Evolutionary conservation across 2,113 vertebrate species (phyloP).

Genomic region (Tenebrosternarchus preto): DNA sequence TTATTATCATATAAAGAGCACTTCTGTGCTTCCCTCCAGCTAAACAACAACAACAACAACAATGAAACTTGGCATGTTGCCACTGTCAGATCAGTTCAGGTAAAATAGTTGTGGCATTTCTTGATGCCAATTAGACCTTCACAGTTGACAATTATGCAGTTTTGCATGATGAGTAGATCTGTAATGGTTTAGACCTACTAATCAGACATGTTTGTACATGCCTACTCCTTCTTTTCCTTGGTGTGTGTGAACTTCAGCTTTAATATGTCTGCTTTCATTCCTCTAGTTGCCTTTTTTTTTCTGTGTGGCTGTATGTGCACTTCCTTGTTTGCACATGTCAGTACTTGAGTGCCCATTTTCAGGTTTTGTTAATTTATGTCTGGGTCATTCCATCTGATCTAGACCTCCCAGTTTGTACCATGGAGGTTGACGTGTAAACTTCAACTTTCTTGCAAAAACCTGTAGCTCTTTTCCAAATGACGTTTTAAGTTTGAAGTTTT

Average conservation of each 20-base stretch:
- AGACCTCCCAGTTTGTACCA: too few species aligned
- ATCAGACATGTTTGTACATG: conserved; percentile 30
- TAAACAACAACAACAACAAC: conserved; percentile 6
- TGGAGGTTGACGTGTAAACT: too few species aligned
- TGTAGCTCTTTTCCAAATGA: too few species aligned
- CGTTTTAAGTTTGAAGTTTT: too few species aligned
- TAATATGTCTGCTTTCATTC: background rate
- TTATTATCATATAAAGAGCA: conserved; percentile 26
- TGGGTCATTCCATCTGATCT: too few species aligned
- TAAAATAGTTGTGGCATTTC: conserved; percentile 29
- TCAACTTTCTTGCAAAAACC: too few species aligned
- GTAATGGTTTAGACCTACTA: conserved; percentile 16
- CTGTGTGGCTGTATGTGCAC: background rate
- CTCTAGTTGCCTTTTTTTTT: background rate
- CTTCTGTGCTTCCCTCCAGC: conserved; percentile 16
- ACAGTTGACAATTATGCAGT: conserved; percentile 34
- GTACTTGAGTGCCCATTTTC: background rate
- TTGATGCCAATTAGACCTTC: conserved; percentile 36
- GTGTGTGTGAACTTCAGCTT: conserved; percentile 8
- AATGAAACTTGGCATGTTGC: background rate
- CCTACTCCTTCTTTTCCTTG: background rate
- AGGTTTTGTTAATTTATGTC: background rate
- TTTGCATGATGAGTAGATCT: conserved; percentile 23
- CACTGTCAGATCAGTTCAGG: conserved; percentile 35
- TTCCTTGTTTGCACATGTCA: background rate